A percentile compares a stretch with the other conserved stretches of the same genome.
Conservation (phyloP, 2,888 invertebrate genomes). For the Hyalella azteca region DNA sequence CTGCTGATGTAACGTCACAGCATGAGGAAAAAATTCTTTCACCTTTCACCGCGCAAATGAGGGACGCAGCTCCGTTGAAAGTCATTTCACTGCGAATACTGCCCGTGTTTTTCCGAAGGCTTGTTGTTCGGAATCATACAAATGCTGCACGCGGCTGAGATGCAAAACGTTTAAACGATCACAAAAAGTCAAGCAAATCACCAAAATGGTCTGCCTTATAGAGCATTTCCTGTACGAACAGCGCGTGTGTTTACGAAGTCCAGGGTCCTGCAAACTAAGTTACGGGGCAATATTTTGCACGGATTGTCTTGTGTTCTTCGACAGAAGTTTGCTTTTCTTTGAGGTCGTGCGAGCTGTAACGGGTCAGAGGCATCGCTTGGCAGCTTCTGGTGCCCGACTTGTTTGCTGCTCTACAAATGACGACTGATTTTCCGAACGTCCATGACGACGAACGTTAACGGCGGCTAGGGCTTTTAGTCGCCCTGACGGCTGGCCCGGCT, state of each 20-base stretch:
- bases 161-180: neutral
- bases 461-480: slow-evolving; percentile 20
- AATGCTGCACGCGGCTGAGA: neutral
- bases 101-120: no score
- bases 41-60: neutral
- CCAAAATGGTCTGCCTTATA: slow-evolving; percentile 13
- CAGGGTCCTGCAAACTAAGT: slow-evolving; percentile 11
- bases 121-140: neutral
- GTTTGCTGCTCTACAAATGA: slow-evolving; percentile 30
- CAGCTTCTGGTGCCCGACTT: slow-evolving; percentile 9
- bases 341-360: slow-evolving; percentile 7
- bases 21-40: neutral
- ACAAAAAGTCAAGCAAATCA: slow-evolving; percentile 14
- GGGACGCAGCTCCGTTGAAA: neutral
- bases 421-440: slow-evolving; percentile 8
- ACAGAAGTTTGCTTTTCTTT: slow-evolving; percentile 30
- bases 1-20: neutral
- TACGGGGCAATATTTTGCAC: slow-evolving; percentile 19
- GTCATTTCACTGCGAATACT: neutral
- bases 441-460: slow-evolving; percentile 10
- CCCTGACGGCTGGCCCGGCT: neutral
- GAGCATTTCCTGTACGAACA: slow-evolving; percentile 23
- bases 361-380: neutral
- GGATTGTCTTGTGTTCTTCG: slow-evolving; percentile 30
- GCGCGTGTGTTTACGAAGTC: slow-evolving; percentile 20